phyloP scores from a whole-genome alignment of 1,140 invertebrate genomes.

The Centruroides sculpturatus region DNA sequence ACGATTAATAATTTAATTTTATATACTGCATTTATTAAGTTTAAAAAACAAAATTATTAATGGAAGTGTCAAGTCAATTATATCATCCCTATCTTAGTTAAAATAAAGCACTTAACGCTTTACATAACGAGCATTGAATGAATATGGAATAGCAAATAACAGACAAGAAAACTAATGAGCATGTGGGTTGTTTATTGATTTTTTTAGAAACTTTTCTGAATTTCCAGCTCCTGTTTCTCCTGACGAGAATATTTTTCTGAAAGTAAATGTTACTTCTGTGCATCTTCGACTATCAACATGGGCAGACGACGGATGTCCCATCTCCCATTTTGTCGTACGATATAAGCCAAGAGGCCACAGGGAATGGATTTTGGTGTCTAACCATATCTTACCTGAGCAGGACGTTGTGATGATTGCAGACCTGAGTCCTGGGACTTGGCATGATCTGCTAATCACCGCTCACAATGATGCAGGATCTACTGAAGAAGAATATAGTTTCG shows the following conservation, averaged over 20 bases:
- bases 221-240: conserved; percentile 18
- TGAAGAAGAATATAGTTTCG: conserved; percentile 62
- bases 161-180: neutral
- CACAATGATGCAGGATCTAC: conserved; percentile 92
- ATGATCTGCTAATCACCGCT: conserved; percentile 62
- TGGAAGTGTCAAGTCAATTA: neutral
- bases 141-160: too few relatives aligned
- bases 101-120: too few relatives aligned
- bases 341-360: conserved; percentile 38
- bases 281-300: conserved; percentile 35
- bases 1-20: too few relatives aligned
- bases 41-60: neutral
- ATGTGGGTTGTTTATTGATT: neutral
- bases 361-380: conserved; percentile 22
- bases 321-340: conserved; percentile 36
- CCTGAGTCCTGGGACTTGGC: conserved; percentile 26
- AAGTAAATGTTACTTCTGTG: conserved; percentile 43
- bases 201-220: too few relatives aligned
- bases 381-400: conserved; percentile 17
- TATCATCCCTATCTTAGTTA: neutral
- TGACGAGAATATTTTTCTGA: conserved; percentile 54
- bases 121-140: too few relatives aligned
- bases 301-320: conserved; percentile 38
- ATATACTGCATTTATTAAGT: neutral
- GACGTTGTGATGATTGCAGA: conserved; percentile 24